A percentile compares a stretch with the other conserved stretches of the same genome.
Evolutionary conservation across 2,888 invertebrate genomes (phyloP).

Genomic region (Rhogogaster chlorosoma): DNA sequence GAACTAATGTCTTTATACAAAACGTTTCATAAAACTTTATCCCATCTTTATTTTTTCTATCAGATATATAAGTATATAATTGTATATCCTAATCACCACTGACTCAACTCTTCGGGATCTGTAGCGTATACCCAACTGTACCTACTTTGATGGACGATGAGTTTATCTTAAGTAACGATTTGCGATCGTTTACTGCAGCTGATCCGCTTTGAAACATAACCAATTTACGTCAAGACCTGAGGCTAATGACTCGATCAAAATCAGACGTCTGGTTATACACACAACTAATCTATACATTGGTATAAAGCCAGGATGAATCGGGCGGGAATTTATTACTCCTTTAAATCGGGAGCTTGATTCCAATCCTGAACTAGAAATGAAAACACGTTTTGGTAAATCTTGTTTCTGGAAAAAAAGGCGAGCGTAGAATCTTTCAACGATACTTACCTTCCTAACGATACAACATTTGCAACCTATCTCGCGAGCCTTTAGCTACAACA

Average conservation of each 20-base stretch:
- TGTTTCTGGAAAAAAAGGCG: not conserved
- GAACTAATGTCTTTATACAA: not conserved
- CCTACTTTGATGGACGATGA: not conserved
- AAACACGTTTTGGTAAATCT: not conserved
- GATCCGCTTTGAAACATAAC: not conserved
- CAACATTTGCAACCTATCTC: conserved; percentile 1
- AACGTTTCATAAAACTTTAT: not conserved
- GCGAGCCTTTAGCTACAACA: not conserved
- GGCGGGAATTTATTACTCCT: not conserved
- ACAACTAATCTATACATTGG: too few relatives aligned
- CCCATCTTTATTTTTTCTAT: too few relatives aligned
- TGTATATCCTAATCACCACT: too few relatives aligned
- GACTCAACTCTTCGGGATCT: not conserved
- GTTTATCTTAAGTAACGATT: not conserved
- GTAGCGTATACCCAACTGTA: not conserved
- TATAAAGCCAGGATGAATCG: not conserved
- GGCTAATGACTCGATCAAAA: conserved; percentile 5
- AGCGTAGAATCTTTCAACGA: not conserved
- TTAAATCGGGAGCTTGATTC: not conserved
- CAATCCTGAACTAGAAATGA: too few relatives aligned
- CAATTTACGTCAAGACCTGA: not conserved
- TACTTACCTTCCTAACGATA: not conserved
- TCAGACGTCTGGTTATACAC: not conserved
- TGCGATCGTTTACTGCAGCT: not conserved
- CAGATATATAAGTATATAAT: too few relatives aligned